These are phyloP conservation scores for Apogon talboti DNA, from an alignment of 2,797 vertebrate genomes.

Conservation along the genomic window DNA sequence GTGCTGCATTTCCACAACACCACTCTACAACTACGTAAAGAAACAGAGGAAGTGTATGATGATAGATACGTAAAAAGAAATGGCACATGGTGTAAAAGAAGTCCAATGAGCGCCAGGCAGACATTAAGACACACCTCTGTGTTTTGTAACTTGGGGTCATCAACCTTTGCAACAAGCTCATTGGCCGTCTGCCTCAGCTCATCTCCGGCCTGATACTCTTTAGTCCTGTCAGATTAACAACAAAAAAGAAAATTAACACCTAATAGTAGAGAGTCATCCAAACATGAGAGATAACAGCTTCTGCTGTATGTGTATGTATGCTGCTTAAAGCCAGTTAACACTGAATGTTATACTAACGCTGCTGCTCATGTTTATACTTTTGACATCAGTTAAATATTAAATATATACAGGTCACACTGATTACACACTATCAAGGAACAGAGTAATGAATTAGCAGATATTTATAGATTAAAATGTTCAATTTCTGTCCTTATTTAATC, in stretches of 20 bases:
- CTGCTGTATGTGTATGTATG: not conserved
- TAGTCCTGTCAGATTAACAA: slow-evolving; percentile 83
- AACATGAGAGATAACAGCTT: not conserved
- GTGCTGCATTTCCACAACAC: slow-evolving; percentile 14
- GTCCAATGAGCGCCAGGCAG: not conserved
- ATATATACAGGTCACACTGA: slow-evolving; percentile 8
- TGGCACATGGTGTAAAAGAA: slow-evolving; percentile 19
- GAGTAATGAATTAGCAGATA: too few species aligned
- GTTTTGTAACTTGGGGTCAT: slow-evolving; percentile 95
- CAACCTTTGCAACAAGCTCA: slow-evolving; percentile 93
- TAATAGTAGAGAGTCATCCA: not conserved
- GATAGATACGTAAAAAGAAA: slow-evolving; percentile 56
- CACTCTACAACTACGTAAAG: slow-evolving; percentile 31
- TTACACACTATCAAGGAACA: slow-evolving; percentile 16
- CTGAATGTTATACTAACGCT: slow-evolving; percentile 4
- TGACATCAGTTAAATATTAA: slow-evolving; percentile 9
- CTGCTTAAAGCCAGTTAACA: slow-evolving; percentile 3
- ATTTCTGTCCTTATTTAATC: too few species aligned
- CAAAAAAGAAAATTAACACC: slow-evolving; percentile 18
- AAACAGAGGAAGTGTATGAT: slow-evolving; percentile 50
- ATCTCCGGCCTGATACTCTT: slow-evolving; percentile 93
- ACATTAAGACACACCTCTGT: slow-evolving; percentile 86
- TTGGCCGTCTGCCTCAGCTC: slow-evolving; percentile 92
- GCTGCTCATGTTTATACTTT: not conserved
- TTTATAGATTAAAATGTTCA: too few species aligned